Evolutionary conservation across 2,888 invertebrate genomes (phyloP), one percentile per base, ranked within the genome.

Genomic region (Xestoiulus laeticollis): DNA sequence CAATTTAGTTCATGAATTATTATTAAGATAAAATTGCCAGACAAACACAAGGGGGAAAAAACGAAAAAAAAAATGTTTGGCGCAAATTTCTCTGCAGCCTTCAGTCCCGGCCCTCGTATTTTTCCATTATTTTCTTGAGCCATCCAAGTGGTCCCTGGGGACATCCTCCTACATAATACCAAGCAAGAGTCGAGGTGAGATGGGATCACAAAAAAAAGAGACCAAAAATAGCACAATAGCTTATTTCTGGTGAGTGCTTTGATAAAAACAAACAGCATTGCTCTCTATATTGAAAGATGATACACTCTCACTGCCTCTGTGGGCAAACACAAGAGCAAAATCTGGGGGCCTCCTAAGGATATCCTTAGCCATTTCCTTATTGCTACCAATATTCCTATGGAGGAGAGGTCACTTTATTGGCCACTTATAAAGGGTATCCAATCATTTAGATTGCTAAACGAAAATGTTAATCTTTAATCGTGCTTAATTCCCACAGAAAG

Each of bases 21-120:
- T 59, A 59, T 59, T 59, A 59, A 59, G 59, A 59, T 59, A 59
- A 59, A 59, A 59, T n/a, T 59, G 59, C 59, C 59, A 59, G 59
- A 22, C 59, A 59, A 59, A 59, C 59, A 59, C 43, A 59, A 3
- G n/a, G 59, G 4, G 4, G 59, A 8, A 59, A 43, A 43, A 12
- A 43, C 10, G 59, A 59, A n/a, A 59, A 59, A 59, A 48, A 48
- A 48, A 48, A 48, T 14, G 22, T 22, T n/a, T 14, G 12, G 43
- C n/a, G 22, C 19, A 59, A 59, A 59, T 59, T n/a, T n/a, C n/a
- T n/a, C n/a, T n/a, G n/a, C n/a, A n/a, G n/a, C n/a, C n/a, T n/a
- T n/a, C n/a, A n/a, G n/a, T n/a, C n/a, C n/a, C n/a, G n/a, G n/a
- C 59, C 14, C n/a, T 59, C n/a, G 59, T 59, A 59, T 59, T 59